Percentiles rank a stretch among this genome's conserved stretches.
These are phyloP conservation scores for Molanna angustata DNA, from an alignment of 2,888 invertebrate species.

Conservation along the genomic window DNA sequence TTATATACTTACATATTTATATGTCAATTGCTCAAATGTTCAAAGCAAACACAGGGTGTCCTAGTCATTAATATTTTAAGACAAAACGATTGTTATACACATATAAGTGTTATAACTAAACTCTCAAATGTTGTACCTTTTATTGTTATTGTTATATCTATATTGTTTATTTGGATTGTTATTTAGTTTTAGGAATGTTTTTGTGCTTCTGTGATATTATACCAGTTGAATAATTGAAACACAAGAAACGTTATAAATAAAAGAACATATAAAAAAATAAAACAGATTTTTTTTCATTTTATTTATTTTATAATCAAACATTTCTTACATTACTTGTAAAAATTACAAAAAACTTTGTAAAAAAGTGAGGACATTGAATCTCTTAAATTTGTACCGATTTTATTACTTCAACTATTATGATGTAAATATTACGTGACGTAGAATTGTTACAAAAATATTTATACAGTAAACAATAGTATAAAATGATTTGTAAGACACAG, in stretches of 20 bases:
- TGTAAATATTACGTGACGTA: neutral
- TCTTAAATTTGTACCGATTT: neutral
- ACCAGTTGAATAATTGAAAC: neutral
- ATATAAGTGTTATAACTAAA: too few relatives aligned
- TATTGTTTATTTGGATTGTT: slow-evolving; percentile 25
- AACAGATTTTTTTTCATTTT: slow-evolving; percentile 7
- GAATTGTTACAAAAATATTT: neutral
- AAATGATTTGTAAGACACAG: neutral
- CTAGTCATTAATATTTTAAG: neutral
- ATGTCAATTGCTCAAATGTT: too few relatives aligned
- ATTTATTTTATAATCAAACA: slow-evolving; percentile 19
- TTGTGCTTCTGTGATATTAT: slow-evolving; percentile 27
- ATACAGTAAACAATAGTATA: neutral
- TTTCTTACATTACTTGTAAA: slow-evolving; percentile 13
- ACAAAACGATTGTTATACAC: neutral
- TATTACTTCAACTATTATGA: neutral
- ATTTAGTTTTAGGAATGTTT: slow-evolving; percentile 32
- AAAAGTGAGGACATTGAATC: slow-evolving; percentile 1
- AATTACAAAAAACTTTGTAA: slow-evolving; percentile 10
- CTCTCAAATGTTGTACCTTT: slow-evolving; percentile 9
- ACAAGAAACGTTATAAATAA: neutral
- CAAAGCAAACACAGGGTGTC: neutral
- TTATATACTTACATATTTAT: too few relatives aligned
- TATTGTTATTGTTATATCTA: slow-evolving; percentile 7
- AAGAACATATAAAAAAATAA: slow-evolving; percentile 17